Conservation (phyloP, 2,113 vertebrate species). For the Ariopsis seemanni region DNA sequence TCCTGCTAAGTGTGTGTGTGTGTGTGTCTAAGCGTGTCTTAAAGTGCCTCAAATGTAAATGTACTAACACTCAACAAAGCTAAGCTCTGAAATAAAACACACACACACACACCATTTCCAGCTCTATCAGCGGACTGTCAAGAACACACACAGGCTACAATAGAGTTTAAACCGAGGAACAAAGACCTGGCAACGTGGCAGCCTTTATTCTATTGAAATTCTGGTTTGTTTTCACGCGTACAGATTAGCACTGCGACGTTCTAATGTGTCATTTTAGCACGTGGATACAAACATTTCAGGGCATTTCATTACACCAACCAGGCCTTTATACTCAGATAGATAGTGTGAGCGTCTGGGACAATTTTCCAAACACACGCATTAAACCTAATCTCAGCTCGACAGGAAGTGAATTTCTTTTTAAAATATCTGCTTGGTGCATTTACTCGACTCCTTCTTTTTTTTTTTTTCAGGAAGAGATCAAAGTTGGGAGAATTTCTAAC, state of each 20-base stretch:
- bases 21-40: conserved; percentile 61
- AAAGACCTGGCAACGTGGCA: conserved; percentile 25
- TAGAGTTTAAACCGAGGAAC: conserved; percentile 32
- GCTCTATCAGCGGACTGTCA: conserved; percentile 21
- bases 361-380: background rate
- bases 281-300: background rate
- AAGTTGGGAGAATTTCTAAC: background rate
- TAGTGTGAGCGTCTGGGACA: background rate
- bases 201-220: conserved; percentile 5
- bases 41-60: conserved; percentile 62
- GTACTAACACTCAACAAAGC: conserved; percentile 66
- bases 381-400: background rate
- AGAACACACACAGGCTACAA: conserved; percentile 12
- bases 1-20: conserved; percentile 69
- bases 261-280: background rate
- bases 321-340: background rate
- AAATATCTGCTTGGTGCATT: background rate
- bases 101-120: conserved; percentile 10
- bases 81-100: conserved; percentile 51
- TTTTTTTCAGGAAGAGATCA: background rate
- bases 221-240: background rate
- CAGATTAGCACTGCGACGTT: background rate
- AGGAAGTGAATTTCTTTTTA: background rate
- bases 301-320: background rate
- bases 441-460: background rate